Percentiles rank a stretch among this genome's conserved stretches.
phyloP scores from a whole-genome alignment of 2,113 vertebrate genomes.

The Pseudopipra pipra region DNA sequence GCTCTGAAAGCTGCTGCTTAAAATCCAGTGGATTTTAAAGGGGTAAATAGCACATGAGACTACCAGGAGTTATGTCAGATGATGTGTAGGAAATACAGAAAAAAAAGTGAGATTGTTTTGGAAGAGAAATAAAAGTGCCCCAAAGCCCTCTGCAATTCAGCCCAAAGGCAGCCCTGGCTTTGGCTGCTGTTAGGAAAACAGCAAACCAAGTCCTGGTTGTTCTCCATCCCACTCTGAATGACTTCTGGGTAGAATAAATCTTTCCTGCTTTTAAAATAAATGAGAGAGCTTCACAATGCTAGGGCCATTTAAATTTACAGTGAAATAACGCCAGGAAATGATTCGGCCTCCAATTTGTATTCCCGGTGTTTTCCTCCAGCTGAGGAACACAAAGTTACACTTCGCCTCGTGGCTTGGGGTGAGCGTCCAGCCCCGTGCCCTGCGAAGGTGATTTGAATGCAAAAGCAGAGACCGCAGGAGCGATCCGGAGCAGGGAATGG shows the following conservation, averaged over 20 bases:
- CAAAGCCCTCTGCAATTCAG: background rate
- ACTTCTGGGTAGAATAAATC: slow-evolving; percentile 17
- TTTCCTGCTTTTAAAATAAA: slow-evolving; percentile 29
- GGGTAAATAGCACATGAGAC: background rate
- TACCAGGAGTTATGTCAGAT: background rate
- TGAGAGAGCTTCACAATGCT: background rate
- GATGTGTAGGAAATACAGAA: background rate
- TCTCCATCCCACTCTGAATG: background rate
- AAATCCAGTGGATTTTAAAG: background rate
- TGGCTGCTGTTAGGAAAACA: background rate
- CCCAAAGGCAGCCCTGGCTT: background rate
- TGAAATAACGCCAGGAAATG: background rate
- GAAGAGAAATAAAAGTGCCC: background rate
- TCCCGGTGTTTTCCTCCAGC: background rate
- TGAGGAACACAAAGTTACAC: background rate
- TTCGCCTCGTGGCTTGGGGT: background rate
- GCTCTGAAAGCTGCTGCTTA: background rate
- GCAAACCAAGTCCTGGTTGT: background rate
- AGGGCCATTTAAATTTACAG: background rate
- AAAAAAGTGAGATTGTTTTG: background rate
- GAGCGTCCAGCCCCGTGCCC: background rate
- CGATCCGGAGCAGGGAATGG: background rate
- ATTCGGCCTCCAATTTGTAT: background rate
- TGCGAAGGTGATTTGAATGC: background rate
- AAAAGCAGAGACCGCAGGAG: background rate